These are phyloP conservation scores for Saccopteryx leptura DNA, from an alignment of 2,113 vertebrate genomes.

Conservation along the genomic window DNA sequence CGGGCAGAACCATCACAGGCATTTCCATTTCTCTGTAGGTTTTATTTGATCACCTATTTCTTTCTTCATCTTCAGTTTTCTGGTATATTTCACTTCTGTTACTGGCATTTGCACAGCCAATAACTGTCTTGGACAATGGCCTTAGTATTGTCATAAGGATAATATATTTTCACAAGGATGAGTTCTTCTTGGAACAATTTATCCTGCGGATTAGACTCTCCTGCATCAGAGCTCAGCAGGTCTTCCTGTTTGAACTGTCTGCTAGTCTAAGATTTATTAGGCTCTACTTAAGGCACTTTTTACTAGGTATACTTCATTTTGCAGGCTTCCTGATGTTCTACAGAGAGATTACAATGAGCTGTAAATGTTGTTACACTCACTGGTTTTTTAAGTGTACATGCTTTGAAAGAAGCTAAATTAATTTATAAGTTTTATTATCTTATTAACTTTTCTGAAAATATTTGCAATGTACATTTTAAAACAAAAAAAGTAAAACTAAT, in stretches of 20 bases:
- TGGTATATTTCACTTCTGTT: conserved; percentile 73
- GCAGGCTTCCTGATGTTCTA: conserved; percentile 30
- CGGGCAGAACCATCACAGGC: not conserved
- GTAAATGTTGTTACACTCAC: conserved; percentile 23
- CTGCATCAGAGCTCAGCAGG: not conserved
- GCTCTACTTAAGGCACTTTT: conserved; percentile 50
- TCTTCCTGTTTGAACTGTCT: conserved; percentile 65
- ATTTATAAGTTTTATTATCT: not conserved
- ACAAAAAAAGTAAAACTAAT: not conserved
- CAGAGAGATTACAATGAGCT: not conserved
- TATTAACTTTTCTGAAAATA: not conserved
- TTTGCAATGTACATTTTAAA: not conserved
- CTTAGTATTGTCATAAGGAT: conserved; percentile 64
- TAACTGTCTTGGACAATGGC: conserved; percentile 58
- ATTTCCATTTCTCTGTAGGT: not conserved
- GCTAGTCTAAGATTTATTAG: conserved; percentile 68
- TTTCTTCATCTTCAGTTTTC: conserved; percentile 49
- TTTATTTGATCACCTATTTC: conserved; percentile 58
- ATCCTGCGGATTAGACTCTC: conserved; percentile 56
- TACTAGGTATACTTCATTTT: conserved; percentile 66
- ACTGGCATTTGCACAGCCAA: conserved; percentile 64
- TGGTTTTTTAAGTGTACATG: not conserved
- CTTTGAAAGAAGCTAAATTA: conserved; percentile 37
- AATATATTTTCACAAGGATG: conserved; percentile 74
- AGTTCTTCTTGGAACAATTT: conserved; percentile 70